phyloP scores from a whole-genome alignment of 2,888 invertebrate genomes.

The Galerucella nymphaeae region DNA sequence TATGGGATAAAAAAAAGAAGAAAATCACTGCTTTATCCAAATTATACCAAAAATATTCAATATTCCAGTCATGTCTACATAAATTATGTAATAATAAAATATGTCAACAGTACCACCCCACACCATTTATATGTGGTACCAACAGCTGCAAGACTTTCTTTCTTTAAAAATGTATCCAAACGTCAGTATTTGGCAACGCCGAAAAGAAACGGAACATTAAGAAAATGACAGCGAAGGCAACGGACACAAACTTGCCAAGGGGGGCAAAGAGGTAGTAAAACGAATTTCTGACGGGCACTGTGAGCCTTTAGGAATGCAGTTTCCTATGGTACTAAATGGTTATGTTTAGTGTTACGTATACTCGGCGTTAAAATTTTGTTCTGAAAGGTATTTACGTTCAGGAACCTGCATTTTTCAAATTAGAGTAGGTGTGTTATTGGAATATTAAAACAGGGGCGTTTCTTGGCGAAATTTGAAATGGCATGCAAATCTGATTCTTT shows the following conservation, averaged over 20 bases:
- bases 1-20: no score
- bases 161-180: constrained; percentile 1
- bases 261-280: constrained; percentile 33
- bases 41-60: no score
- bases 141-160: neutral
- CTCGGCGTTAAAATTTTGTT: constrained; percentile 26
- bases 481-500: neutral
- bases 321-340: constrained; percentile 30
- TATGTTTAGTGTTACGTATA: constrained; percentile 18
- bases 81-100: no score
- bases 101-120: no score
- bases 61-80: no score
- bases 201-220: constrained; percentile 21
- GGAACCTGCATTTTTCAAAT: neutral
- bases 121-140: no score
- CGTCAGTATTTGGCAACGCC: constrained; percentile 19
- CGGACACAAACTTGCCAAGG: constrained; percentile 24
- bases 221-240: constrained; percentile 6
- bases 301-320: constrained; percentile 40
- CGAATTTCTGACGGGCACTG: constrained; percentile 44
- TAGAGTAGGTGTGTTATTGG: constrained; percentile 10
- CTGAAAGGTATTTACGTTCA: neutral
- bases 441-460: neutral
- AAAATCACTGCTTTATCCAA: no score
- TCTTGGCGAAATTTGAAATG: neutral